A percentile compares a stretch with the other conserved stretches of the same genome.
These are phyloP conservation scores for Tychaedon coryphoeus DNA, from an alignment of 2,113 vertebrate species.

Conservation along the genomic window DNA sequence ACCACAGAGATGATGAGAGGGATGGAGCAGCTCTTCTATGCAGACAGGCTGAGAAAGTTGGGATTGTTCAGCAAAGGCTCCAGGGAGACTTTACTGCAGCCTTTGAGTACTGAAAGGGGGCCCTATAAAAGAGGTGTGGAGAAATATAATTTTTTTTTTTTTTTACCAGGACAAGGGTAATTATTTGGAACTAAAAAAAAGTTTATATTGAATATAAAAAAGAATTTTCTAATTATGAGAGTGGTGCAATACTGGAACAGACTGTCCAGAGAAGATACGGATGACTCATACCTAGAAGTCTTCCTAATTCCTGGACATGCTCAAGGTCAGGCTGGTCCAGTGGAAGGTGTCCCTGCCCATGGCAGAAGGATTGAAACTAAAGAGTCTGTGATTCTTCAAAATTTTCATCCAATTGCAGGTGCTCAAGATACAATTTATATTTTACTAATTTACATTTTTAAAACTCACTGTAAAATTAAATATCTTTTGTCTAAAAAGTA, in stretches of 20 bases:
- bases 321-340: neutral
- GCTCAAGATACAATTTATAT: neutral
- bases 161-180: neutral
- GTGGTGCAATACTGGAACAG: neutral
- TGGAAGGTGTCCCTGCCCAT: neutral
- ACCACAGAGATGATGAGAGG: neutral
- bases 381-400: neutral
- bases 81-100: accelerated
- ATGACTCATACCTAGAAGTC: neutral
- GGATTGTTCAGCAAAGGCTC: neutral
- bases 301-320: neutral
- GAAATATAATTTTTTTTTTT: neutral
- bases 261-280: neutral
- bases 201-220: neutral
- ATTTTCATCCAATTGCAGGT: neutral
- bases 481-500: neutral
- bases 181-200: neutral
- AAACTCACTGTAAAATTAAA: neutral
- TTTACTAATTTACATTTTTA: neutral
- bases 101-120: neutral
- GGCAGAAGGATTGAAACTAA: neutral
- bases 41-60: neutral
- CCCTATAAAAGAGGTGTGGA: neutral
- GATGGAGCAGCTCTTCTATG: neutral
- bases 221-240: neutral